Conservation (phyloP, 1,140 invertebrate genomes). For the Chrysopa pallens region DNA sequence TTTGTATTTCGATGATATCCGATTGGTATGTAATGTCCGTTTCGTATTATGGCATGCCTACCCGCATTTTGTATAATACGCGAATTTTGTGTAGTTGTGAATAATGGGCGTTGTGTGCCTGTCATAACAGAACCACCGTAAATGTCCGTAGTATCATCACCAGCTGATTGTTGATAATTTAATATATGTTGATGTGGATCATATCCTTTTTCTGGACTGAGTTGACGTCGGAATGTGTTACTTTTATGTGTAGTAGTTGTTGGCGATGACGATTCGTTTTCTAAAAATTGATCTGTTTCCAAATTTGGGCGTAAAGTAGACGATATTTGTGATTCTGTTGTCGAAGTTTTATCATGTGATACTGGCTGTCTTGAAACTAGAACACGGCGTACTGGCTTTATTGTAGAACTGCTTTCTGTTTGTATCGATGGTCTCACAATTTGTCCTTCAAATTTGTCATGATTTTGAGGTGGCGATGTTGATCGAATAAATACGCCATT, state of each 20-base stretch:
- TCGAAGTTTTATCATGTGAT: slow-evolving; percentile 5
- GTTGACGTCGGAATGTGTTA: slow-evolving; percentile 35
- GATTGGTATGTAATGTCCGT: neutral
- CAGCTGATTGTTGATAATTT: slow-evolving; percentile 23
- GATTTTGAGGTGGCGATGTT: neutral
- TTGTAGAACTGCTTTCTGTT: slow-evolving; percentile 8
- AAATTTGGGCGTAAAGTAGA: slow-evolving; percentile 28
- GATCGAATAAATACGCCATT: slow-evolving; percentile 6
- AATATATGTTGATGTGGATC: slow-evolving; percentile 24
- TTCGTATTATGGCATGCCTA: too few relatives aligned
- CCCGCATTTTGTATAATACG: slow-evolving; percentile 12
- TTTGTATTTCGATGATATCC: neutral
- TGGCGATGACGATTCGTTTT: slow-evolving; percentile 24
- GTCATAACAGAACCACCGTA: slow-evolving; percentile 37
- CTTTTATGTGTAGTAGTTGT: slow-evolving; percentile 12
- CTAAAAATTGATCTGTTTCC: slow-evolving; percentile 13
- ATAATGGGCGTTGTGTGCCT: slow-evolving; percentile 38
- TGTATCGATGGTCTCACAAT: slow-evolving; percentile 8
- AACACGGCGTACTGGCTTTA: slow-evolving; percentile 11
- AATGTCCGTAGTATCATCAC: slow-evolving; percentile 41
- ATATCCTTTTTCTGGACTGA: slow-evolving; percentile 27
- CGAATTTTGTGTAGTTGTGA: slow-evolving; percentile 37
- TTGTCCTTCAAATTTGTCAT: slow-evolving; percentile 13
- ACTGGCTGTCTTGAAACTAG: slow-evolving; percentile 9
- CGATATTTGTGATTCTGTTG: slow-evolving; percentile 8